Conservation (phyloP, 2,113 vertebrate species). For the Mus pahari region DNA sequence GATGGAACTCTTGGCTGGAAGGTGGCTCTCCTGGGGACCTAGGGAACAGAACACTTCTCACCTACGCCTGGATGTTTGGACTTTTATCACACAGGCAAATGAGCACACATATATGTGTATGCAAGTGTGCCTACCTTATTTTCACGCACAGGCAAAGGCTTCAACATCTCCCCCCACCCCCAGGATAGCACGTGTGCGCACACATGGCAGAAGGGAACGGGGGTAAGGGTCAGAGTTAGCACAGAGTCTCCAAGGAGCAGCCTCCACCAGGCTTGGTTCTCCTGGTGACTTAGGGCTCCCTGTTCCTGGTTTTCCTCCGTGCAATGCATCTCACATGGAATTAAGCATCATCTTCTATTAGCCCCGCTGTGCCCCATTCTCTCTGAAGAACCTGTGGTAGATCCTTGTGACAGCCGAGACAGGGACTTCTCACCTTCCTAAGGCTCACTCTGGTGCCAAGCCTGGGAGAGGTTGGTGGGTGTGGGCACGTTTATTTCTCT, state of each 20-base stretch:
- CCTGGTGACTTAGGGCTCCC: neutral
- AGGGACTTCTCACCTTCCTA: neutral
- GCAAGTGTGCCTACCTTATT: neutral
- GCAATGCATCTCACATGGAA: rapidly evolving
- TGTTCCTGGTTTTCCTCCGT: neutral
- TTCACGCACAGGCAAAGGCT: neutral
- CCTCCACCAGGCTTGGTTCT: neutral
- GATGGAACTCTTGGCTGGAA: slow-evolving; percentile 83
- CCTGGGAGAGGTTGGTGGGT: neutral
- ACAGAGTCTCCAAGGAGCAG: neutral
- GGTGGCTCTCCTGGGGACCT: slow-evolving; percentile 69
- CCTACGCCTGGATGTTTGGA: neutral
- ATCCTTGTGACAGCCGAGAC: neutral
- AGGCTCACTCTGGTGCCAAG: neutral
- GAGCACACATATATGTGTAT: neutral
- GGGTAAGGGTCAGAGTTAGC: neutral
- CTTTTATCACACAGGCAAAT: neutral
- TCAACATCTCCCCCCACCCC: neutral
- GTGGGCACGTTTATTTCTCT: neutral
- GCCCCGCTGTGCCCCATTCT: neutral
- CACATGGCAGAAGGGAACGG: neutral
- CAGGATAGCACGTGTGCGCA: neutral
- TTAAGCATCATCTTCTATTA: neutral
- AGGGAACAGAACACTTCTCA: neutral
- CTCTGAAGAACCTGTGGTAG: neutral